Evolutionary conservation across 2,888 invertebrate species (phyloP), one percentile per base, ranked within the genome.

Genomic region (Drosophila borborema): DNA sequence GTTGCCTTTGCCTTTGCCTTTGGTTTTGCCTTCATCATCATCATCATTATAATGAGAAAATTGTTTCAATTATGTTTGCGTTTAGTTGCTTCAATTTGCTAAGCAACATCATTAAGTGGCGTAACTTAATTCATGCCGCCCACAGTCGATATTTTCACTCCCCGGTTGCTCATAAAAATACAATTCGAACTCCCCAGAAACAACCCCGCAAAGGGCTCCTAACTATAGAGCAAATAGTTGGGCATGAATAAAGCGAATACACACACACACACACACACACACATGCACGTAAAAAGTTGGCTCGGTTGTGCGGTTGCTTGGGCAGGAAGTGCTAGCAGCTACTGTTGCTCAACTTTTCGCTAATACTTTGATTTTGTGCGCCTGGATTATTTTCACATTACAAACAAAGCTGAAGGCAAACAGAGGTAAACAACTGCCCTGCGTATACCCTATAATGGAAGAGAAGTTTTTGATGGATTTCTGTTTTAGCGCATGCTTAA

Each of bases 51-150:
- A 86, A 86, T 86, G 90, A 86, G 86, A 90, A 86, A 90, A 86
- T 88, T 90, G 86, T 86, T 86, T 86, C 88, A 86, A 90, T 86
- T 86, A 86, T 86, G 86, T 90, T 86, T 88, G 86, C 86, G 88
- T 88, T 86, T 86, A 86, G 86, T 90, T 90, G 82, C 89, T 90
- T 82, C 83, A 90, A 90, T 90, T 86, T 86, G 86, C 90, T 90
- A 88, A 90, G 90, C 86, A 86, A 86, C 86, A 90, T 90, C 90
- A 90, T 86, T 86, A 86, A 86, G 81, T 88, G 81, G 69, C 86
- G 74, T 78, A 86, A 86, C 87, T 84, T 87, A 80, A 82, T 85
- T 76, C 74, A 60, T 55, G 56, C 63, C 61, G 31, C 51, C 54
- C 66, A 43, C 55, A 34, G 48, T 51, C 65, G 18, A 49, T 63